Evolutionary conservation across 2,113 vertebrate species (phyloP).

Genomic region (Puma concolor): DNA sequence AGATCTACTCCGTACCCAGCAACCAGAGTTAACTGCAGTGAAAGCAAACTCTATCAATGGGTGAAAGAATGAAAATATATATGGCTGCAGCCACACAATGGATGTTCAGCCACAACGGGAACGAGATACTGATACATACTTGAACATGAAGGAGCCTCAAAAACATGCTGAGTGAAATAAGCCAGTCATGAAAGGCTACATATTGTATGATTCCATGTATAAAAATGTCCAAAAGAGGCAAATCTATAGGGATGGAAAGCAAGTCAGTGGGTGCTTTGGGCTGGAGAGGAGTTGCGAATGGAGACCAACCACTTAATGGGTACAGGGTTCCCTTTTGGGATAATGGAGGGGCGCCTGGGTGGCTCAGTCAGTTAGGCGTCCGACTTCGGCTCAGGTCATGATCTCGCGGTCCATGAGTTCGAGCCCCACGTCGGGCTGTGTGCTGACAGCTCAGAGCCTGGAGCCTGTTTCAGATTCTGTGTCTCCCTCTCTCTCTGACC

Average conservation of each 20-base stretch:
- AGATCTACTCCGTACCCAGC: background rate
- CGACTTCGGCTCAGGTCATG: too few species aligned
- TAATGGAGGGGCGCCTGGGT: too few species aligned
- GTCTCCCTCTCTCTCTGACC: too few species aligned
- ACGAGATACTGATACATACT: background rate
- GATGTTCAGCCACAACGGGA: background rate
- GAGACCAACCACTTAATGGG: background rate
- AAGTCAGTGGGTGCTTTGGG: background rate
- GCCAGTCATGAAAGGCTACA: background rate
- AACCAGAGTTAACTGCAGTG: background rate
- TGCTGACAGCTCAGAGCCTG: too few species aligned
- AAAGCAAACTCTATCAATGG: background rate
- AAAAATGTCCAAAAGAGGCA: background rate
- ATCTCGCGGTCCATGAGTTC: too few species aligned
- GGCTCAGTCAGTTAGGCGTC: too few species aligned
- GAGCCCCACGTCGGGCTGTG: too few species aligned
- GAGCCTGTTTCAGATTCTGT: too few species aligned
- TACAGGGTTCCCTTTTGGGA: background rate
- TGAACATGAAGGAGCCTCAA: background rate
- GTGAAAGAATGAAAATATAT: background rate
- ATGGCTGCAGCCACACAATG: background rate
- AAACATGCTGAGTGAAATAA: background rate
- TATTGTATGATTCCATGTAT: background rate
- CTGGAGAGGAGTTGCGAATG: background rate
- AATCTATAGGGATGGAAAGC: background rate